A percentile compares a stretch with the other conserved stretches of the same genome.
Conservation (phyloP, 2,113 vertebrate species). For the Phylloscopus trochilus region DNA sequence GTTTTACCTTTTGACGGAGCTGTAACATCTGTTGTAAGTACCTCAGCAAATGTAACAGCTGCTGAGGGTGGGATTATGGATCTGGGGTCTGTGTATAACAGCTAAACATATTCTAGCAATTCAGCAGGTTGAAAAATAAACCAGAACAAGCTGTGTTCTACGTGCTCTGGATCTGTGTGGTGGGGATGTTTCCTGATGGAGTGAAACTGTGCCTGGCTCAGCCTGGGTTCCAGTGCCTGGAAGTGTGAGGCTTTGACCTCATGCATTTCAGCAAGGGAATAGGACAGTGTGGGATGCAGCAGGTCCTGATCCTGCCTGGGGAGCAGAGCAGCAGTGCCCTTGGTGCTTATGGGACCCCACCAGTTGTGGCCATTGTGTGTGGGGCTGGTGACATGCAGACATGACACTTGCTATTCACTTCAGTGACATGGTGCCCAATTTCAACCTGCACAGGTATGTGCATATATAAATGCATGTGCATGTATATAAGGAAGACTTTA, state of each 20-base stretch:
- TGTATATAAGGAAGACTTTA: not conserved
- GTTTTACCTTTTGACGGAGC: not conserved
- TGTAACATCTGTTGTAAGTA: not conserved
- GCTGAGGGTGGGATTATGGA: not conserved
- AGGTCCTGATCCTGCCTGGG: not conserved
- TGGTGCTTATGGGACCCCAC: rapidly evolving
- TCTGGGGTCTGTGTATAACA: not conserved
- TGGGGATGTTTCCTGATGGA: not conserved
- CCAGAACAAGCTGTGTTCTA: not conserved
- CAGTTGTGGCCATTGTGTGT: too few relatives aligned
- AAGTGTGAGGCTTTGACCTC: not conserved
- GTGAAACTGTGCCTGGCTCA: not conserved
- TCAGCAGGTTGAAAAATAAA: slow-evolving; percentile 8
- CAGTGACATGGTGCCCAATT: rapidly evolving
- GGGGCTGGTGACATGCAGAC: not conserved
- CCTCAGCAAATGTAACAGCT: not conserved
- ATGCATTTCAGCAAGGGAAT: not conserved
- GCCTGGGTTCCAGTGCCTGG: not conserved
- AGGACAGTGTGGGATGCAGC: not conserved
- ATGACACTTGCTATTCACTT: rapidly evolving
- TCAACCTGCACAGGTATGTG: not conserved
- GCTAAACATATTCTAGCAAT: not conserved
- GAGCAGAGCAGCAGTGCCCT: not conserved
- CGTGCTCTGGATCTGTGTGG: rapidly evolving
- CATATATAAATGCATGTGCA: not conserved